These are phyloP conservation scores for Lithophane semibrunnea DNA, from an alignment of 2,888 invertebrate species.

Conservation along the genomic window DNA sequence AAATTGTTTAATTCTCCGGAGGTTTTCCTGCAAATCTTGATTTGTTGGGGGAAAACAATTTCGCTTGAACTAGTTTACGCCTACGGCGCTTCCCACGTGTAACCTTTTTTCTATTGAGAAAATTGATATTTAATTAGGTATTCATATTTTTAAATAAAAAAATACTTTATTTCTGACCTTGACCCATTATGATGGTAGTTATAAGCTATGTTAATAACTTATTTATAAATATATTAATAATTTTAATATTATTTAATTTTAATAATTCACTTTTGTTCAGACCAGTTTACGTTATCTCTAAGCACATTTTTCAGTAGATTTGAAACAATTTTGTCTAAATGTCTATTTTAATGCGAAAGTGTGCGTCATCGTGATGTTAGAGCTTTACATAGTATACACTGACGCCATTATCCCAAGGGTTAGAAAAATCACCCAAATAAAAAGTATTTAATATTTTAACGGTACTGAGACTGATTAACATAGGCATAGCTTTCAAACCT, in stretches of 20 bases:
- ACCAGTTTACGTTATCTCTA: too few species aligned
- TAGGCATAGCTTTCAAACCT: background rate
- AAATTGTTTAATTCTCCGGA: slow-evolving; percentile 69
- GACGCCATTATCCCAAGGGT: background rate
- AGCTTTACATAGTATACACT: background rate
- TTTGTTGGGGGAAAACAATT: slow-evolving; percentile 66
- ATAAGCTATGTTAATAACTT: too few species aligned
- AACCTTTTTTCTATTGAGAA: background rate
- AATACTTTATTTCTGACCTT: too few species aligned
- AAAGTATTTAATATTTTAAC: background rate
- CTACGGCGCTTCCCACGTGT: background rate
- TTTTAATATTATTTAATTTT: too few species aligned
- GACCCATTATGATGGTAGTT: too few species aligned
- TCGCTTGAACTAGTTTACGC: slow-evolving; percentile 46
- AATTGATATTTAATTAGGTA: too few species aligned
- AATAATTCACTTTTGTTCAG: too few species aligned
- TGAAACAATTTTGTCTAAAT: background rate
- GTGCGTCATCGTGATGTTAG: background rate
- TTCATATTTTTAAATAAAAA: too few species aligned
- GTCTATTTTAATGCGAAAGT: background rate
- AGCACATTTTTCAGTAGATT: background rate
- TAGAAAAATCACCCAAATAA: background rate
- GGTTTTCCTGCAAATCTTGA: slow-evolving; percentile 65
- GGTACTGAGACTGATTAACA: background rate
- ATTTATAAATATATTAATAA: too few species aligned